A percentile compares a stretch with the other conserved stretches of the same genome.
Conservation (phyloP, 2,113 vertebrate species). For the Camelus dromedarius region DNA sequence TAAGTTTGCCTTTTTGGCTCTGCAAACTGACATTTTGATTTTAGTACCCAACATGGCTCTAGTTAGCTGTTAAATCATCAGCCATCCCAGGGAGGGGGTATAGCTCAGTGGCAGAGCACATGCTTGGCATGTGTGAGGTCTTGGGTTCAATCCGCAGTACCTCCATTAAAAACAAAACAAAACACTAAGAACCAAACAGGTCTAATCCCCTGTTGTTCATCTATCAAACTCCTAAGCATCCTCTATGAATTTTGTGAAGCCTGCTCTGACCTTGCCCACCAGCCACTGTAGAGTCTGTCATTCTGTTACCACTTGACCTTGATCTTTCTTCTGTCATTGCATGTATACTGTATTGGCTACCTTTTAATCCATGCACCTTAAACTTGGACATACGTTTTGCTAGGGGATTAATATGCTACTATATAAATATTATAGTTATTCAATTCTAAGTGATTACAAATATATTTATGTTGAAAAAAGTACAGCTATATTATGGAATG, state of each 20-base stretch:
- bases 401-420: background rate
- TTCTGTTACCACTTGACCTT: background rate
- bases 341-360: background rate
- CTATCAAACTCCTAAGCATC: background rate
- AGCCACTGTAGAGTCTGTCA: background rate
- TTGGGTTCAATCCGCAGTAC: too few relatives aligned
- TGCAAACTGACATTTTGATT: background rate
- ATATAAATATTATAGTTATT: background rate
- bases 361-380: background rate
- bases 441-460: background rate
- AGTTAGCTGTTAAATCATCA: background rate
- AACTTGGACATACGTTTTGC: background rate
- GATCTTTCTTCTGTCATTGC: background rate
- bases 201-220: background rate
- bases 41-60: background rate
- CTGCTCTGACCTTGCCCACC: background rate
- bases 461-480: slow-evolving; percentile 14
- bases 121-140: too few relatives aligned
- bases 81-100: background rate
- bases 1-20: background rate
- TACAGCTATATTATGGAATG: background rate
- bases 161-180: too few relatives aligned
- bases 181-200: background rate
- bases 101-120: too few relatives aligned
- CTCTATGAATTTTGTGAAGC: background rate